Conservation (phyloP, 64 coral and sea anemone species). For the Montipora efflorescens region DNA sequence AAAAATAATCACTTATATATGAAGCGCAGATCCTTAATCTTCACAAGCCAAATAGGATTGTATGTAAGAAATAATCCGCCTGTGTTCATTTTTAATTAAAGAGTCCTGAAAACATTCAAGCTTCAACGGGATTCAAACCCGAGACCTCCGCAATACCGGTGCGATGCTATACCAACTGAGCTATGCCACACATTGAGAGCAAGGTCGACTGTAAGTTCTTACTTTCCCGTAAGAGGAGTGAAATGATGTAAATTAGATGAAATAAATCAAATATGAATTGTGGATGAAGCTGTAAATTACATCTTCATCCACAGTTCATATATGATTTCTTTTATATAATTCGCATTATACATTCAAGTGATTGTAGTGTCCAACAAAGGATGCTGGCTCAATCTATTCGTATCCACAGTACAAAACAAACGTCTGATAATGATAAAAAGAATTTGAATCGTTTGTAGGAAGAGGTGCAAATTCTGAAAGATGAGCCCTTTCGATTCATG, state of each 20-base stretch:
- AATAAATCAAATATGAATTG: conserved; percentile 24
- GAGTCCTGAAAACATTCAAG: conserved; percentile 22
- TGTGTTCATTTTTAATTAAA: conserved; percentile 14
- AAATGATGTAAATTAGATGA: conserved; percentile 27
- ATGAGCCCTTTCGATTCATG: conserved; percentile 4
- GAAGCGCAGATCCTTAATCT: conserved; percentile 45
- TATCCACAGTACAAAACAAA: conserved; percentile 26
- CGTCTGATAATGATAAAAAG: conserved; percentile 20
- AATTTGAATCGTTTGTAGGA: conserved; percentile 26
- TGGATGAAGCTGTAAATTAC: conserved; percentile 15
- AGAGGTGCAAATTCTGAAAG: conserved; percentile 25
- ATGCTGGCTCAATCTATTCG: conserved; percentile 18
- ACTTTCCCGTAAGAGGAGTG: conserved; percentile 17
- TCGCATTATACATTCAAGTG: conserved; percentile 12
- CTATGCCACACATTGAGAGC: conserved; percentile 24
- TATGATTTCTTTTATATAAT: conserved; percentile 24
- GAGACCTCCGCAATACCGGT: conserved; percentile 5
- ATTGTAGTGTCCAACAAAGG: conserved; percentile 25
- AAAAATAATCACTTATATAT: conserved; percentile 19
- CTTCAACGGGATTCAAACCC: conserved; percentile 20
- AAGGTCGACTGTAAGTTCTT: conserved; percentile 19
- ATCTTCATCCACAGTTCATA: conserved; percentile 7
- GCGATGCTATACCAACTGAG: conserved; percentile 10
- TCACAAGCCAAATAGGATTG: conserved; percentile 1
- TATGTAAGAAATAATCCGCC: conserved; percentile 13